These are phyloP conservation scores for Lutraria rhynchaena DNA, from an alignment of 1,140 invertebrate genomes.

Conservation along the genomic window DNA sequence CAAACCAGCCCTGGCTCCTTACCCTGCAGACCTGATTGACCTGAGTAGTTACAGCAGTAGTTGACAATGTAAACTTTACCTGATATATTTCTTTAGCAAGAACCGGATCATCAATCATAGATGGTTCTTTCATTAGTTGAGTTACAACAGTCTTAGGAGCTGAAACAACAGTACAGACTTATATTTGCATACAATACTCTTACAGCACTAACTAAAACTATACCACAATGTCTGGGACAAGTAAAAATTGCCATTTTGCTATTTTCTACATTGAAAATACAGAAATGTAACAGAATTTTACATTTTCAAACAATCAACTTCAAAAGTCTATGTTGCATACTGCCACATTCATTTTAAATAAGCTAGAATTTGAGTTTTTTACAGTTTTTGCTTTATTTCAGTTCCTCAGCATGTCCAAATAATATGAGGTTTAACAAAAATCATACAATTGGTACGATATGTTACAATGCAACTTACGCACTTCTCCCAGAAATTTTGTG, in stretches of 20 bases:
- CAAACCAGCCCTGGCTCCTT: too few species aligned
- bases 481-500: slow-evolving; percentile 51
- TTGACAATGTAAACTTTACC: slow-evolving; percentile 84
- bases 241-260: too few species aligned
- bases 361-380: neutral
- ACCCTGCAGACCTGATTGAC: too few species aligned
- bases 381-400: neutral
- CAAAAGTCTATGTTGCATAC: too few species aligned
- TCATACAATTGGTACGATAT: neutral
- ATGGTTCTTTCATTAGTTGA: slow-evolving; percentile 87
- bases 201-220: too few species aligned
- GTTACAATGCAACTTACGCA: slow-evolving; percentile 17
- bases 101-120: slow-evolving; percentile 87
- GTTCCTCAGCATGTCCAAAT: neutral
- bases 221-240: too few species aligned
- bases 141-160: slow-evolving; percentile 82
- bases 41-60: neutral
- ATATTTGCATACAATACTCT: too few species aligned
- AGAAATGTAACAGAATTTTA: too few species aligned
- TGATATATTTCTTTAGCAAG: slow-evolving; percentile 90
- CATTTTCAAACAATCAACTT: too few species aligned
- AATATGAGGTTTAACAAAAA: neutral
- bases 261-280: too few species aligned
- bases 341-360: too few species aligned
- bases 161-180: too few species aligned